Conservation (phyloP, 2,113 vertebrate species). For the Coptodon rendalli region DNA sequence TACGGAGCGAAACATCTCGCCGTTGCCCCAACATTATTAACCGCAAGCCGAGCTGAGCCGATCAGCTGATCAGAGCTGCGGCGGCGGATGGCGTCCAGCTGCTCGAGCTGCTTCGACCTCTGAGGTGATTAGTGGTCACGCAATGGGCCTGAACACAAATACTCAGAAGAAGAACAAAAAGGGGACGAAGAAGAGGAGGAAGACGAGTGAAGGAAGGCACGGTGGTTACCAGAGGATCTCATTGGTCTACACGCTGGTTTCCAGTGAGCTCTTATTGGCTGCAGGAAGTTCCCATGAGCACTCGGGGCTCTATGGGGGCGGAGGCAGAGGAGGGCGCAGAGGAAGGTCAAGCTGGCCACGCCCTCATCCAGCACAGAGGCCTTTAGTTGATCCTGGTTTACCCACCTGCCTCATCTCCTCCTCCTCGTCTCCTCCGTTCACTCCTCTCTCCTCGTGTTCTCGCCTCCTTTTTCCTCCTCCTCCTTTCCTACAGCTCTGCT, state of each 20-base stretch:
- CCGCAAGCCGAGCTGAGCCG: neutral
- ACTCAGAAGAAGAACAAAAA: neutral
- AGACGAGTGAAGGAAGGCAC: neutral
- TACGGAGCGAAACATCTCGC: neutral
- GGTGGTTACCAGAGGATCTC: neutral
- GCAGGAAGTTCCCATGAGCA: neutral
- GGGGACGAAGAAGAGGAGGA: neutral
- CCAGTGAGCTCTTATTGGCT: neutral
- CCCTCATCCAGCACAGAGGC: neutral
- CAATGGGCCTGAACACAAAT: neutral
- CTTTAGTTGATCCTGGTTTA: neutral
- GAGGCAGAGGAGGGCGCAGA: neutral
- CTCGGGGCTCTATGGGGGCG: neutral
- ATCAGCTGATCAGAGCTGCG: slow-evolving; percentile 12
- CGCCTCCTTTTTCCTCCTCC: neutral
- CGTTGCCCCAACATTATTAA: neutral
- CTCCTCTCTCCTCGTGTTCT: neutral
- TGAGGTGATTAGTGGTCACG: slow-evolving; percentile 40
- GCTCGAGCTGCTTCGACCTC: neutral
- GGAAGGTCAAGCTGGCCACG: neutral
- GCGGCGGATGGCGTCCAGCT: neutral
- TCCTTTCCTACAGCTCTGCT: neutral
- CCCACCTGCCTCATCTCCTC: neutral
- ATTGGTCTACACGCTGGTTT: neutral
- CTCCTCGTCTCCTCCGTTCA: neutral